Conservation (phyloP, 1,140 invertebrate species). For the Pachypsylla venusta region DNA sequence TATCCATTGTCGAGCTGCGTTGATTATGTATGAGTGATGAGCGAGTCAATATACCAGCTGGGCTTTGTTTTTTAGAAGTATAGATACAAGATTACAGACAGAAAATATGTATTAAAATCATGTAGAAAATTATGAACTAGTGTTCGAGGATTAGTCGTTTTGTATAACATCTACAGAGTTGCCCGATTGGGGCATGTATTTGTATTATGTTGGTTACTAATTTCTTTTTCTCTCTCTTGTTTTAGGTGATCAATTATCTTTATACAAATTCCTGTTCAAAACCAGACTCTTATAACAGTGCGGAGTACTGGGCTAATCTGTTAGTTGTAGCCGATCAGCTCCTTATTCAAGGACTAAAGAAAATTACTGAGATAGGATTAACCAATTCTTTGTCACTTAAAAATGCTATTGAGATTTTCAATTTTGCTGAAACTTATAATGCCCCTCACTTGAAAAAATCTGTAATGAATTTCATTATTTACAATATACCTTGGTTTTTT, state of each 20-base stretch:
- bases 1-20: too few species aligned
- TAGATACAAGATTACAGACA: too few species aligned
- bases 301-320: slow-evolving; percentile 33
- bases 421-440: slow-evolving; percentile 50
- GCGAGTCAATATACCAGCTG: too few species aligned
- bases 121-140: too few species aligned
- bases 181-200: too few species aligned
- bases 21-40: too few species aligned
- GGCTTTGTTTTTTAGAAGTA: too few species aligned
- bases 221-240: too few species aligned
- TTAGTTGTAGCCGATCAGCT: slow-evolving; percentile 53
- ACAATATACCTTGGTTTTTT: slow-evolving; percentile 49
- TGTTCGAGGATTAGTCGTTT: too few species aligned
- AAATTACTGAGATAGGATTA: slow-evolving; percentile 48
- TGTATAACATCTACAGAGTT: too few species aligned
- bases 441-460: slow-evolving; percentile 44
- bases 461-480: slow-evolving; percentile 51
- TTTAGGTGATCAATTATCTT: slow-evolving; percentile 1
- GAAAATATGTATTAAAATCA: too few species aligned
- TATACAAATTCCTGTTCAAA: neutral
- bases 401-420: slow-evolving; percentile 49
- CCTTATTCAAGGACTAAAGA: slow-evolving; percentile 43
- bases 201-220: too few species aligned
- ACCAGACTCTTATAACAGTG: neutral
- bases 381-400: slow-evolving; percentile 43